Evolutionary conservation across 92 coral and sea anemone species (phyloP), one percentile per base, ranked within the genome.

Genomic region (Bergia puertoricense): DNA sequence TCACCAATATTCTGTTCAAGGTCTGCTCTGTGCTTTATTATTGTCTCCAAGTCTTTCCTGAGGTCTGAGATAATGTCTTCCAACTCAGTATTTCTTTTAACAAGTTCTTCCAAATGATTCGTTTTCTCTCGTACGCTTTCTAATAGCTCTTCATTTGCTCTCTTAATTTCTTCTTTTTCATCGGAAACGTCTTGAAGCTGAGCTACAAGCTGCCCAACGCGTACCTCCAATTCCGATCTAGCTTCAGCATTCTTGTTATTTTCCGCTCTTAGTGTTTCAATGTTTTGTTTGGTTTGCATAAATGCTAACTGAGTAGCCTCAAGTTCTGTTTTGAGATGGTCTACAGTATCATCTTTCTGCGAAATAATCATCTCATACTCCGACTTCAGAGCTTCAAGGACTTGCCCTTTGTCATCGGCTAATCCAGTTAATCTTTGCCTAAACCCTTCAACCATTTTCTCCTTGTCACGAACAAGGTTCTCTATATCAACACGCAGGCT

Each of bases 401-500:
- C 66, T 46, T 84, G 79, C 20, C 87, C 92, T 44, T 89, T 92
- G 80, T 92, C 92, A 51, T 89, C 74, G 16, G 94, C 86, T 3
- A 92, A 76, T 37, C 74, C 89, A 50, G 57, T 48, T 46, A 92
- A 57, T 73, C 88, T 91, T 67, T 93, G 85, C 44, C 93, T 90
- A 88, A 91, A 79, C 13, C 88, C 91, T 65, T 85, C 91, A 82
- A 94, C 85, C 79, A 92, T 90, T 23, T 81, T 86, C 66, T 94
- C 96, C n/a, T 94, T 94, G 22, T 94, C 93, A 20, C 85, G 88
- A 39, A 92, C 96, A 72, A 92, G 89, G 54, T 81, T 77, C 37
- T 94, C 96, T 42, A 94, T 88, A 77, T 94, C 96, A 43, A 88
- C 69, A 62, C 96, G 89, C 68, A 94, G 76, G 77, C 89, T 91